These are phyloP conservation scores for Mohoua ochrocephala DNA, from an alignment of 2,113 vertebrate genomes.

Conservation along the genomic window DNA sequence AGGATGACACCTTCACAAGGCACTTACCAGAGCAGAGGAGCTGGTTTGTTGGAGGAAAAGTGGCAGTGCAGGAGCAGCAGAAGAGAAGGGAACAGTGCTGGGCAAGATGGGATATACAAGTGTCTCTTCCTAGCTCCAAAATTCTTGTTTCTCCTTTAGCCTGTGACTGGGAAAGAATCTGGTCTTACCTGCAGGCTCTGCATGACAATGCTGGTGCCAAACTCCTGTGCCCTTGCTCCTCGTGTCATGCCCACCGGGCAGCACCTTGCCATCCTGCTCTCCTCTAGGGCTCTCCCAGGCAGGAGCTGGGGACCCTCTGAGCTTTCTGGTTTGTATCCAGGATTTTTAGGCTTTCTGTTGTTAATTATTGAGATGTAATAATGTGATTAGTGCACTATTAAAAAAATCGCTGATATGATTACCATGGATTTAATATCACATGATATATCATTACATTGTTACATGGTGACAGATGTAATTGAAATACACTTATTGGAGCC, in stretches of 20 bases:
- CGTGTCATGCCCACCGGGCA: background rate
- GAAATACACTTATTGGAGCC: conserved; percentile 99
- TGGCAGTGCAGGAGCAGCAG: background rate
- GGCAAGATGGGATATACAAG: background rate
- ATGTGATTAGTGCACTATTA: conserved; percentile 83
- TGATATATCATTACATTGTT: conserved; percentile 99
- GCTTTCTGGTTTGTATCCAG: conserved; percentile 51
- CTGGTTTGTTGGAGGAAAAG: background rate
- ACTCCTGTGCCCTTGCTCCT: background rate
- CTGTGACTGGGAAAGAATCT: background rate
- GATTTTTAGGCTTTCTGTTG: conserved; percentile 74
- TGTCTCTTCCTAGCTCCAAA: background rate
- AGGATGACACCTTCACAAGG: background rate
- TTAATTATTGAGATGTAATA: conserved; percentile 85
- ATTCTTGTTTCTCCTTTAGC: background rate
- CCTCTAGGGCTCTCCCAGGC: background rate
- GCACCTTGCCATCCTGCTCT: background rate
- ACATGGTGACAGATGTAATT: conserved; percentile 98
- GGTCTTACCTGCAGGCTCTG: background rate
- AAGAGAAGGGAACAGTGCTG: background rate
- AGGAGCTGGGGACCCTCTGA: background rate
- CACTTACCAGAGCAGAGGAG: background rate
- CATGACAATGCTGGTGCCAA: fast-evolving
- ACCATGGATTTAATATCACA: conserved; percentile 98
- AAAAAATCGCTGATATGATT: conserved; percentile 89